Evolutionary conservation across 2,113 vertebrate genomes (phyloP), one percentile per base, ranked within the genome.

Genomic region (Irena cyanogastra): DNA sequence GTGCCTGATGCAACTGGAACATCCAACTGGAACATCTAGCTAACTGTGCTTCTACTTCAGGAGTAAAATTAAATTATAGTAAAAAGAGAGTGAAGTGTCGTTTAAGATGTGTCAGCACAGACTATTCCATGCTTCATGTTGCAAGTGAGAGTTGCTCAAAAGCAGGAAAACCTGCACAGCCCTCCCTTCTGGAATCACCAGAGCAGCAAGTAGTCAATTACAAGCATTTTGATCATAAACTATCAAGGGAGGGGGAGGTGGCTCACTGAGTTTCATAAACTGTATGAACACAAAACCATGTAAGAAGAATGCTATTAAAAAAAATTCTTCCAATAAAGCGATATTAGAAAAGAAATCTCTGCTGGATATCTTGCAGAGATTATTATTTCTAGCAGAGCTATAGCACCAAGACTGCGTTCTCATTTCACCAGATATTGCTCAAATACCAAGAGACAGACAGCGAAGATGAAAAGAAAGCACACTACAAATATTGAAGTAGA

Each of bases 321-420:
- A 54, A 57, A 60, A 16, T 56, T 52, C 54, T 86, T 65, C 42
- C 53, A 83, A 63, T 82, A 90, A 90, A 87, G 68, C 41, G 72
- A n/a, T 90, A 85, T 85, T 87, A 41, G 84, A 90, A 85, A 90
- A 90, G 27, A 83, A 91, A 83, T 90, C 69, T 91, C 95, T 69
- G 53, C 69, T 93, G 84, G 57, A 5, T 80, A 31, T 93, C 87
- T 93, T 61, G 66, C 28, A 49, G 83, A 91, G 57, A 53, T 94
- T 79, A 84, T 89, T 93, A 35, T 90, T 88, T 87, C 74, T 80
- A 85, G 37, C 52, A 69, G 53, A 83, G 84, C 12, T 6, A 4
- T 76, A 75, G 41, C 61, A 72, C n/a, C 0, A 1, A 79, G 57
- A 31, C 78, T 79, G 10, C 41, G 21, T 60, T 94, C 72, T 95